Evolutionary conservation across 2,888 invertebrate species (phyloP), one percentile per base, ranked within the genome.

Genomic region (Drosophila ezoana): DNA sequence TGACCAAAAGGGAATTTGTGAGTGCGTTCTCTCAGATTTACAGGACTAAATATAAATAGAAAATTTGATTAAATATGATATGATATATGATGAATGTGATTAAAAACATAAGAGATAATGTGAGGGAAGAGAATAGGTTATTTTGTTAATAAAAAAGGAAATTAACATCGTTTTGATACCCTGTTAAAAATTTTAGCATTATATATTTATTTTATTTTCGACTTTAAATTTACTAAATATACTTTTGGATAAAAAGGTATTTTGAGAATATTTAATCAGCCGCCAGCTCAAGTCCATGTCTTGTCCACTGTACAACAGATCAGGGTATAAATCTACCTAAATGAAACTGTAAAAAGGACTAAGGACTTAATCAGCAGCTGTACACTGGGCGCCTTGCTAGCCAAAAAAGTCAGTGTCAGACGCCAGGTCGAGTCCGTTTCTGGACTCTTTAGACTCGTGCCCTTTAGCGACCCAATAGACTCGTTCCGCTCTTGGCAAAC

Each of bases 331-430:
- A 41, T 20, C 33, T 41, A 18, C 49, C 16, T 33, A 47, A 33
- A 28, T 1, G 11, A 51, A 45, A 54, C 23, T 40, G 52, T 43
- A 53, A 44, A 44, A 33, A 49, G 44, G 41, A 52, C 33, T 66
- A 65, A 67, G 68, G 73, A 68, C 72, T 79, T 74, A 81, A 81
- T 68, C 71, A 68, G 68, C 60, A 62, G 61, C 72, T 72, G 70
- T 71, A 49, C 51, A 57, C 68, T 76, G 52, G 44, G 18, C 3
- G 3, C 18, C 32, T 49, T 49, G 23, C 23, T 28, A 8, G 28
- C 56, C 41, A 57, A 62, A 64, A 43, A 47, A 16, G 13, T 64
- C 35, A 51, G 37, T 13, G 41, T 23, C 44, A 62, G 57, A 44
- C 73, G 61, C 61, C 62, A 60, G 52, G 35, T 16, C 14, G 2